Evolutionary conservation across 2,797 vertebrate species (phyloP), one percentile per base, ranked within the genome.

Genomic region (Bovichtus variegatus): DNA sequence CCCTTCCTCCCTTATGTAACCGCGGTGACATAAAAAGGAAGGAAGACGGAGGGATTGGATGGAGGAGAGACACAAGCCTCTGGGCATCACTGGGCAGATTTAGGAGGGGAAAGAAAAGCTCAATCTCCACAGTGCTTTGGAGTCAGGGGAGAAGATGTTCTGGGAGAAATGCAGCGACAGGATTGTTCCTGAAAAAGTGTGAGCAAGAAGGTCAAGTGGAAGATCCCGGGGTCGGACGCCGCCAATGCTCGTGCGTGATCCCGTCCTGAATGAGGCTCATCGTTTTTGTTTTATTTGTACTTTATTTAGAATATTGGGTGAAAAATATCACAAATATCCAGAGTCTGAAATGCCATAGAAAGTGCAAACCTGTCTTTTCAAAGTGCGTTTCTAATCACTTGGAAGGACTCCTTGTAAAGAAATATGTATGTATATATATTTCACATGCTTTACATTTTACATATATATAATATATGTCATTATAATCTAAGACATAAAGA

Each of bases 31-130:
- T 81, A 66, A 84, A 84, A 80, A 80, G 69, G 54, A 87, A 54
- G 57, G 38, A 76, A 57, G 70, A 84, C 66, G 71, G 82, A 79
- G 77, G 76, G 76, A 89, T 67, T 70, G 84, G 80, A 71, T 71
- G 79, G 65, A 88, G 69, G 75, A 87, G 62, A 84, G 76, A 83
- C 50, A 71, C 57, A 71, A 71, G 87, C 87, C 78, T 82, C 27
- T 58, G 68, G 86, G 83, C 76, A 81, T 86, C 87, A 76, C 75
- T 60, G 80, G 74, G 74, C 75, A 85, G 84, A 86, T 82, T 83
- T 62, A 78, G 15, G 43, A 15, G n/a, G 12, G 9, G 3, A 29
- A 62, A 29, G 38, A 62, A 16, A 57, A 44, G 9, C 27, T 43
- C 10, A 47, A 64, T 73, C 65, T 80, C 50, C 58, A 65, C 41